These are phyloP conservation scores for Megaceryle torquata DNA, from an alignment of 2,113 vertebrate species.

Conservation along the genomic window DNA sequence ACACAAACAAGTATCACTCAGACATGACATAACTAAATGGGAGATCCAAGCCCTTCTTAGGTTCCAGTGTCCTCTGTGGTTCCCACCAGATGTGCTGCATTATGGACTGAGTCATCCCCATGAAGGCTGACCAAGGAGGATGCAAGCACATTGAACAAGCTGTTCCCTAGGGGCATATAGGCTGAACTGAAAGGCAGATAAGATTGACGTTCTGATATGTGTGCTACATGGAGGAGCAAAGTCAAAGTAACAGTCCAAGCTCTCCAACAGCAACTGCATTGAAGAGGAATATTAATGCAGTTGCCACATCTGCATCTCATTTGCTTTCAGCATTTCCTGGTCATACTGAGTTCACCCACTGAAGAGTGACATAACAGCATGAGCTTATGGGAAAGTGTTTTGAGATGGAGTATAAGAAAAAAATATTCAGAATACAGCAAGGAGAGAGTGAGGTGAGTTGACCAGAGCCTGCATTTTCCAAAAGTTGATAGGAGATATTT, in stretches of 20 bases:
- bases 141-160: not conserved
- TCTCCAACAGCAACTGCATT: not conserved
- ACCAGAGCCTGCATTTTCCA: not conserved
- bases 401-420: not conserved
- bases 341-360: constrained; percentile 34
- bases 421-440: not conserved
- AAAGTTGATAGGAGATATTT: not conserved
- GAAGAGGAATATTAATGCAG: constrained; percentile 23
- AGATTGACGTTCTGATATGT: constrained; percentile 23
- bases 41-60: constrained; percentile 29
- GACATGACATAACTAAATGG: constrained; percentile 30
- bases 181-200: constrained; percentile 33
- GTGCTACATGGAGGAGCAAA: not conserved
- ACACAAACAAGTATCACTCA: constrained; percentile 29
- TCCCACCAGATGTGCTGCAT: constrained; percentile 38
- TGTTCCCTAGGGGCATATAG: not conserved
- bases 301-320: constrained; percentile 34
- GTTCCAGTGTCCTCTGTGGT: not conserved
- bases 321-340: constrained; percentile 17
- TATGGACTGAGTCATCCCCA: constrained; percentile 26
- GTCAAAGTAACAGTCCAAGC: constrained; percentile 34
- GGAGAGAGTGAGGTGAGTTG: not conserved
- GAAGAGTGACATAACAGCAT: constrained; percentile 47
- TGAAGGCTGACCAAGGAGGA: not conserved
- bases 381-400: constrained; percentile 11